A percentile compares a stretch with the other conserved stretches of the same genome.
These are phyloP conservation scores for Luidia sarsii DNA, from an alignment of 53 echinoderm and acorn worm genomes.

Conservation along the genomic window DNA sequence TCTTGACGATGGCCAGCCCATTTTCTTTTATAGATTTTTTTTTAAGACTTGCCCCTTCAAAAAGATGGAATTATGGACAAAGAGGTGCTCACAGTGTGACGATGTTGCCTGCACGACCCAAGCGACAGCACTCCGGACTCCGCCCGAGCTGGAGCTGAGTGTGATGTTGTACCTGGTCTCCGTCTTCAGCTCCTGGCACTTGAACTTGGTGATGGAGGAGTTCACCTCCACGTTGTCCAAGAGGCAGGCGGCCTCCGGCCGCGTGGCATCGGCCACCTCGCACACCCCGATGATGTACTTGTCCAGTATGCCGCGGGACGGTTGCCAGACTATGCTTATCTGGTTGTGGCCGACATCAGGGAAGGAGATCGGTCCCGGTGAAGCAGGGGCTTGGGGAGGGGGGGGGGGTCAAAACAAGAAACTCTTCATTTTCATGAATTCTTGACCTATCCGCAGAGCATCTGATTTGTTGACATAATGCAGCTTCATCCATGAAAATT, in stretches of 20 bases:
- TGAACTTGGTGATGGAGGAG: conserved; percentile 26
- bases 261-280: neutral
- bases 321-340: conserved; percentile 27
- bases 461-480: no score
- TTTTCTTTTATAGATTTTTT: no score
- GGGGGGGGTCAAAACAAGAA: neutral
- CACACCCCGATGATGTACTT: conserved; percentile 30
- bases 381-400: conserved; percentile 10
- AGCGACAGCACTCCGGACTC: neutral
- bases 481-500: no score
- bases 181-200: conserved; percentile 1
- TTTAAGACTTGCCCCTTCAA: no score
- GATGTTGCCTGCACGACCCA: conserved; percentile 26
- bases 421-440: no score
- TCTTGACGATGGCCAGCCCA: no score
- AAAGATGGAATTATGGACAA: neutral
- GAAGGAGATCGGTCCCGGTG: conserved; percentile 25
- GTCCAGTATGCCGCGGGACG: conserved; percentile 11
- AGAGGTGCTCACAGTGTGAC: conserved; percentile 28
- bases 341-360: conserved; percentile 7
- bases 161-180: conserved; percentile 34
- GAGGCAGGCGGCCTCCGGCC: neutral
- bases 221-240: conserved; percentile 1
- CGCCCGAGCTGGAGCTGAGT: neutral
- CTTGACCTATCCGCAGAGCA: no score